Evolutionary conservation across 2,113 vertebrate genomes (phyloP).

Genomic region (Oostethus manadensis): DNA sequence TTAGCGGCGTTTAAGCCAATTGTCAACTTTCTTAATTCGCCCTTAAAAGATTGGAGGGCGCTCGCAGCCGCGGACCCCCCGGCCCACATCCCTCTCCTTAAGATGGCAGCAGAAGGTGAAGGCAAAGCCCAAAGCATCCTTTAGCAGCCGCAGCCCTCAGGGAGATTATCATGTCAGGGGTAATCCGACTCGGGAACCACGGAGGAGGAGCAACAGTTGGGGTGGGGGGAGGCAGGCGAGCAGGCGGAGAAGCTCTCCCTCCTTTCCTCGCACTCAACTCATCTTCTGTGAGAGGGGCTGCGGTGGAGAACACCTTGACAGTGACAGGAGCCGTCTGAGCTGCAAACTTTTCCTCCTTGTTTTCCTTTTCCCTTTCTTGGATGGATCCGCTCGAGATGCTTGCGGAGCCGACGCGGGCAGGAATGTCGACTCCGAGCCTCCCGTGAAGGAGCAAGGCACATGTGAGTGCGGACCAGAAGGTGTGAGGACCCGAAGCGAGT

Average conservation of each 20-base stretch:
- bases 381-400: conserved; percentile 38
- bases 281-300: conserved; percentile 51
- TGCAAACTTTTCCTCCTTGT: background rate
- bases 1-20: conserved; percentile 52
- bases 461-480: conserved; percentile 31
- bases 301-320: conserved; percentile 9
- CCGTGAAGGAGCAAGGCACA: conserved; percentile 26
- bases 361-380: conserved; percentile 4
- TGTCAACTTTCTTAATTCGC: conserved; percentile 53
- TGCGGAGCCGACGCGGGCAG: conserved; percentile 24
- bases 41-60: conserved; percentile 51
- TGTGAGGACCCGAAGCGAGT: conserved; percentile 40
- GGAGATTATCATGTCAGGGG: conserved; percentile 72
- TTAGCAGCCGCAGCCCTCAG: conserved; percentile 57
- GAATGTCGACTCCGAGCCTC: conserved; percentile 45
- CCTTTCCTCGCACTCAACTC: conserved; percentile 48
- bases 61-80: conserved; percentile 33
- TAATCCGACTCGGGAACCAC: conserved; percentile 72
- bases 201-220: conserved; percentile 67
- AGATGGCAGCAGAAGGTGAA: conserved; percentile 63
- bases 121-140: conserved; percentile 69
- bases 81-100: conserved; percentile 41
- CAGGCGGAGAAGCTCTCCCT: conserved; percentile 51
- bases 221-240: conserved; percentile 8
- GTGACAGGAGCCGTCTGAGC: conserved; percentile 28